Base-by-base conservation (phyloP, 1,140 invertebrate species). In the Helicoverpa armigera region DNA sequence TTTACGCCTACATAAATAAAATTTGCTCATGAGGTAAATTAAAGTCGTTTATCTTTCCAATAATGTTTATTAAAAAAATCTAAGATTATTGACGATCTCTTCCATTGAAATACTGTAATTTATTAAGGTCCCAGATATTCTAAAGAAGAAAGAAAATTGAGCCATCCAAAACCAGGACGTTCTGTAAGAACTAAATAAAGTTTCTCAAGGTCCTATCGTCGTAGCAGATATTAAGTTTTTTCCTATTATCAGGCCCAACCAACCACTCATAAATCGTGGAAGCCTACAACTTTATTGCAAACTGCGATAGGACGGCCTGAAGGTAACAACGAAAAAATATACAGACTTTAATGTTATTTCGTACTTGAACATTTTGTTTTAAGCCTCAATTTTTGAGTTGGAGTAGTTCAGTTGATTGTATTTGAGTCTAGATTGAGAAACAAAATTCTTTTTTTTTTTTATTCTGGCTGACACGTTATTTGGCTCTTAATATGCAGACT, bases 151-250 rank as follows among this genome's bases (percentile, higher is more conserved):
- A 2, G 31, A 60, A 70, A 23, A 60, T 74, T 35, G 29, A 73
- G 53, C 9, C 14, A 74, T 48, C 35, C 43, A 50, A 53, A 56
- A 60, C 29, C 3, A 58, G 60, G 50, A 18, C 18, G 35, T 16
- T 67, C 31, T 11, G 31, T 43, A 74, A 60, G 51, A 60, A 74
- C 72, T 58, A 58, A 74, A 74, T 81, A 84, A 86, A 86, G 70
- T 86, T 84, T 81, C 65, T 43, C n/a, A 78, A 70, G 58, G 74
- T 53, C 77, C 74, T 84, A 85, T 69, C 65, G 43, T 85, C 83
- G 83, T 85, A 85, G 75, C 78, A 79, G 88, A 89, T 91, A 90
- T 90, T 86, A 89, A 90, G 81, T 89, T 89, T 80, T 67, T 74
- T 74, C 79, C 82, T 81, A 85, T 82, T 88, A 86, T 88, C 84